phyloP scores from a whole-genome alignment of 2,113 vertebrate genomes.

The Dicentrarchus labrax region DNA sequence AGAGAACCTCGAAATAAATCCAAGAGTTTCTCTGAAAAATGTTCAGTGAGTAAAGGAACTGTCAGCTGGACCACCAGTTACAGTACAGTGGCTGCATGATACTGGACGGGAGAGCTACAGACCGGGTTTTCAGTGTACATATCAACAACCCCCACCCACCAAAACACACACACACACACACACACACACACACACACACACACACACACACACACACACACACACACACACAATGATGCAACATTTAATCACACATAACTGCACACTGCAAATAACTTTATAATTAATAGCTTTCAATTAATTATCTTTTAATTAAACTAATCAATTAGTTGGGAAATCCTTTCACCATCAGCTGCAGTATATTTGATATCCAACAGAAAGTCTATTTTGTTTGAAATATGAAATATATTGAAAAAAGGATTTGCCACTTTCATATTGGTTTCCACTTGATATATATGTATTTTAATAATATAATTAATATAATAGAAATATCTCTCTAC shows the following conservation, averaged over 20 bases:
- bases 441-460: too few relatives aligned
- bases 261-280: not conserved
- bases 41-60: not conserved
- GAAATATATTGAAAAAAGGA: too few relatives aligned
- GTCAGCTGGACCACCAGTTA: not conserved
- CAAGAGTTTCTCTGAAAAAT: not conserved
- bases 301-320: not conserved
- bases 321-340: not conserved
- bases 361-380: not conserved
- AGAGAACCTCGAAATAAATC: not conserved
- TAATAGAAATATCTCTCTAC: not conserved
- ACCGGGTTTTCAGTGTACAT: not conserved
- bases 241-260: not conserved
- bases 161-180: not conserved
- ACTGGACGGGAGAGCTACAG: not conserved
- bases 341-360: not conserved
- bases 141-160: not conserved
- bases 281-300: not conserved
- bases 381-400: not conserved
- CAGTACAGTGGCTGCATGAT: not conserved
- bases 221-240: not conserved
- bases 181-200: not conserved
- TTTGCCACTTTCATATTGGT: not conserved
- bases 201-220: not conserved
- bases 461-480: not conserved